A percentile compares a stretch with the other conserved stretches of the same genome.
phyloP scores from a whole-genome alignment of 2,113 vertebrate genomes.

The Corynorhinus townsendii region DNA sequence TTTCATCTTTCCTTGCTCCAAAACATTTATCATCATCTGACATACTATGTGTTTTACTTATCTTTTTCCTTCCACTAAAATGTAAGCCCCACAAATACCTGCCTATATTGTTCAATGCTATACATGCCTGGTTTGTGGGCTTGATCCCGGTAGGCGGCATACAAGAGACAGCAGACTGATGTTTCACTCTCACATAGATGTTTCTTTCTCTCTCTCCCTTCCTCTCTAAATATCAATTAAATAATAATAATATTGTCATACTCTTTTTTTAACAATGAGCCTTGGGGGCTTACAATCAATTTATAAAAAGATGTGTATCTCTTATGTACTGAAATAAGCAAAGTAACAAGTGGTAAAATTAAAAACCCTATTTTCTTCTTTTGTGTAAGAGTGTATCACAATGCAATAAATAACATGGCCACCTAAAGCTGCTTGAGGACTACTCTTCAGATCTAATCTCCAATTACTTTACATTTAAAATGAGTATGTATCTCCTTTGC shows the following conservation, averaged over 20 bases:
- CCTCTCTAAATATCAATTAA: too few species aligned
- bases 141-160: too few species aligned
- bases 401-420: background rate
- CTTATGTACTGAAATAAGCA: slow-evolving; percentile 35
- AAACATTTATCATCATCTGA: background rate
- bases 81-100: background rate
- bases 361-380: background rate
- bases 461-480: slow-evolving; percentile 24
- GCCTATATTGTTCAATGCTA: background rate
- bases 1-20: background rate
- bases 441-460: slow-evolving; percentile 32
- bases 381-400: background rate
- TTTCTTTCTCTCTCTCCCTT: too few species aligned
- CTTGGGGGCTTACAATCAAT: background rate
- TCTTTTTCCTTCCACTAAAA: background rate
- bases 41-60: background rate
- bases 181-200: too few species aligned
- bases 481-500: background rate
- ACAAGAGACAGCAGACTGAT: too few species aligned
- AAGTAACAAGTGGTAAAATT: background rate
- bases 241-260: background rate
- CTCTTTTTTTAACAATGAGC: background rate
- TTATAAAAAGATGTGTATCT: background rate
- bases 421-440: background rate
- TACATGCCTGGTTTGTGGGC: too few species aligned